Evolutionary conservation across 2,888 invertebrate genomes (phyloP), one percentile per base, ranked within the genome.

Genomic region (Pristionchus fissidentatus): DNA sequence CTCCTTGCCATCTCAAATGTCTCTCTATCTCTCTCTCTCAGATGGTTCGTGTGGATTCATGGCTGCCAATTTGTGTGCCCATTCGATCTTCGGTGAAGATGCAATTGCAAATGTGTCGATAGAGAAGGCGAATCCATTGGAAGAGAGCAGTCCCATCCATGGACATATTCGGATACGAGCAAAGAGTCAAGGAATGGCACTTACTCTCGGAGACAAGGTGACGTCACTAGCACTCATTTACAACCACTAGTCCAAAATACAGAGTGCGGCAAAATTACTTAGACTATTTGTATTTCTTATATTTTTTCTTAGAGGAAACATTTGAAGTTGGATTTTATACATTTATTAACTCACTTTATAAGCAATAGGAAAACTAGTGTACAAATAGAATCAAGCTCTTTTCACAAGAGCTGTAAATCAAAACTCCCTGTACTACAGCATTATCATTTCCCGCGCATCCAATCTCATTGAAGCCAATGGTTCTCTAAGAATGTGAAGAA

Each of bases 171-270:
- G 99, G 89, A 98, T 99, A 90, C 94, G 99, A 87, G 98, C 99
- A 85, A 99, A 99, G 94, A 98, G 97, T 92, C 98, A 98, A 95
- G 99, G 99, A 85, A 99, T 99, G 98, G 99, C 99, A 5, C 94
- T 99, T 32, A 97, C 97, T 92, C 95, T 99, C 90, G 99, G 99
- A 62, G 99, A 99, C 93, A 98, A 99, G 94, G 97, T 99, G 91
- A 98, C 29, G 5, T 78, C 35, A n/a, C n/a, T n/a, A 32, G 1
- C 35, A 32, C 10, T 29, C 3, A 3, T 15, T 1, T 35, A 32
- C n/a, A 43, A 15, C 43, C 73, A 46, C 26, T 15, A 26, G 22
- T n/a, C n/a, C n/a, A 43, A n/a, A 10, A 43, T 22, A 1, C 41
- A 66, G 41, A 35, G 15, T 49, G 7, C 29, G 43, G 13, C 13